Conservation (phyloP, 2,797 vertebrate species). For the Hoplostethus atlanticus region DNA sequence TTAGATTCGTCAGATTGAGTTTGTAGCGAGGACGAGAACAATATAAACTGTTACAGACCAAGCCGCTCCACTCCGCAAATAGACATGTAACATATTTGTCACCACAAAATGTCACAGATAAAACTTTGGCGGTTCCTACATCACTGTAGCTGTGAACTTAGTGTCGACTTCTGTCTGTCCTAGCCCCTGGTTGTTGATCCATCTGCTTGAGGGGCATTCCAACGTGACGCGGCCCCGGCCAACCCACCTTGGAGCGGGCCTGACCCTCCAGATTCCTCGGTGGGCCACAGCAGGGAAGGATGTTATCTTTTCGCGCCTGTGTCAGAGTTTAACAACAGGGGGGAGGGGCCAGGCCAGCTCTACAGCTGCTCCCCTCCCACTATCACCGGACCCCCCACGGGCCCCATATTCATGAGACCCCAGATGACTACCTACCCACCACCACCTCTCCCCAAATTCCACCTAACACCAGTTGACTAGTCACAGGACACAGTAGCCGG, state of each 20-base stretch:
- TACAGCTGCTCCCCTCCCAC: constrained; percentile 61
- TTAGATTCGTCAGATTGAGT: constrained; percentile 34
- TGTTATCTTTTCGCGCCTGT: constrained; percentile 78
- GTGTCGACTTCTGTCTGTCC: constrained; percentile 45
- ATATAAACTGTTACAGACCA: constrained; percentile 2
- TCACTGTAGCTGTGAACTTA: constrained; percentile 6
- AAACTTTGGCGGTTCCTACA: neutral
- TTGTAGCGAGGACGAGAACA: constrained; percentile 8
- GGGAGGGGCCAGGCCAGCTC: constrained; percentile 28
- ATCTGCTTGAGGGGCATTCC: constrained; percentile 81
- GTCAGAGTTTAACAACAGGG: constrained; percentile 46
- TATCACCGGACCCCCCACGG: constrained; percentile 47
- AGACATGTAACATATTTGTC: constrained; percentile 6
- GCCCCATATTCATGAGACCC: constrained; percentile 26
- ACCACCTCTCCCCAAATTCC: neutral
- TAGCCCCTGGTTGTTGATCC: constrained; percentile 70
- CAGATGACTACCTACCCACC: neutral
- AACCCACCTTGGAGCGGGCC: constrained; percentile 59
- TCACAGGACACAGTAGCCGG: neutral
- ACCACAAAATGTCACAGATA: constrained; percentile 9
- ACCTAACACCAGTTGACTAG: neutral
- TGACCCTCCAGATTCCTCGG: constrained; percentile 70
- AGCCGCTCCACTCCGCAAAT: neutral
- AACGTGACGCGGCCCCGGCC: constrained; percentile 48
- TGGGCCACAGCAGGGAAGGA: constrained; percentile 74